Conservation (phyloP, 2,797 vertebrate genomes). For the Paratrypauchen microcephalus region DNA sequence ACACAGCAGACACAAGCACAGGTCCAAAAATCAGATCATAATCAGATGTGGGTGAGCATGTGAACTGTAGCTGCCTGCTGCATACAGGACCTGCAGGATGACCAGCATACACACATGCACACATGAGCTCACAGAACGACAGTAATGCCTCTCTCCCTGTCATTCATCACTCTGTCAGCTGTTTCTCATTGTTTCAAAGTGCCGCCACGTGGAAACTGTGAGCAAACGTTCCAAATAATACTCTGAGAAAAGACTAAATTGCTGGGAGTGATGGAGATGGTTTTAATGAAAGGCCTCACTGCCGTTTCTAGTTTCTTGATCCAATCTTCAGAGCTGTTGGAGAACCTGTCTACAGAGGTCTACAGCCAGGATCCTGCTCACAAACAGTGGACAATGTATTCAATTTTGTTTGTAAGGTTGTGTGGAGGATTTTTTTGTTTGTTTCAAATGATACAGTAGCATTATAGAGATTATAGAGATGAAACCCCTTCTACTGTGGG, state of each 20-base stretch:
- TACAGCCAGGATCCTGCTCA: no score
- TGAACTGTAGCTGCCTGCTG: no score
- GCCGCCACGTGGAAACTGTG: background rate
- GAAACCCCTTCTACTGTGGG: no score
- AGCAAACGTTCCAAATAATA: background rate
- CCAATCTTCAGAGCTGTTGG: background rate
- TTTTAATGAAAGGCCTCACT: background rate
- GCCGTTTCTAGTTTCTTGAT: background rate
- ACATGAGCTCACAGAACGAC: background rate
- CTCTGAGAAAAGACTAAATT: background rate
- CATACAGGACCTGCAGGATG: background rate
- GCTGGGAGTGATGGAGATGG: background rate
- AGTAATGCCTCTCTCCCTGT: background rate
- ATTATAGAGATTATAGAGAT: no score
- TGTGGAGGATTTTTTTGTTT: no score
- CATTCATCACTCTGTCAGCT: background rate
- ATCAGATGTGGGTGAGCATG: no score
- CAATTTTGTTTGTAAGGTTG: no score
- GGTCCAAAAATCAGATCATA: no score
- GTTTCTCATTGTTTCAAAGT: background rate
- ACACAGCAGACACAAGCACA: no score
- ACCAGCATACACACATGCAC: no score
- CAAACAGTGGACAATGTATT: no score
- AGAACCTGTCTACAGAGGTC: background rate
- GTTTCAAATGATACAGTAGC: no score